Conservation (phyloP, 2,113 vertebrate genomes). For the Willisornis vidua region DNA sequence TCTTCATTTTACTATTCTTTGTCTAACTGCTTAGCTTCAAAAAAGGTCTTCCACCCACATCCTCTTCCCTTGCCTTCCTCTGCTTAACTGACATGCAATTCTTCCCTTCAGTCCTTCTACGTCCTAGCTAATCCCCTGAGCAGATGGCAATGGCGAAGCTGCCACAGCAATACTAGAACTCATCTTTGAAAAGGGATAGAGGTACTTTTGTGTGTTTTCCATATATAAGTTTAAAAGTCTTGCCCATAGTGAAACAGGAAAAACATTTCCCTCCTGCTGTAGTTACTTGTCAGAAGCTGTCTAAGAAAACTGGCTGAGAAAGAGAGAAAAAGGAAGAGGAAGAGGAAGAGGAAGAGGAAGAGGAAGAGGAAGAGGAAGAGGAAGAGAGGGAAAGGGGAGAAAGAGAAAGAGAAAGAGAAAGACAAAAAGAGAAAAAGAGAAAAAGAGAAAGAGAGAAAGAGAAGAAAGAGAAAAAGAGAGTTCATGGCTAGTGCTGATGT, state of each 20-base stretch:
- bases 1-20: constrained; percentile 15
- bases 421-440: no score
- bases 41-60: background rate
- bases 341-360: background rate
- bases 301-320: background rate
- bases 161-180: background rate
- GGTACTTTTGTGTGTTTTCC: background rate
- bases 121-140: background rate
- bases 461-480: no score
- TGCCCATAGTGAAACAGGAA: background rate
- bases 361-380: rapidly evolving
- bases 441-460: no score
- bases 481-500: background rate
- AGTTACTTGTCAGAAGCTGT: background rate
- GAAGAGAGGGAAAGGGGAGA: no score
- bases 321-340: background rate
- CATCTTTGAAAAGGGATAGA: background rate
- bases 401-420: no score
- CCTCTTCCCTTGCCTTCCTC: background rate
- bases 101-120: background rate
- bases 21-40: background rate
- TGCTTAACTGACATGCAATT: background rate
- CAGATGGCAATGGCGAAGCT: background rate
- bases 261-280: background rate
- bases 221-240: background rate